Base-by-base conservation (phyloP, 1,140 invertebrate species). In the Drosophila tropicalis region DNA sequence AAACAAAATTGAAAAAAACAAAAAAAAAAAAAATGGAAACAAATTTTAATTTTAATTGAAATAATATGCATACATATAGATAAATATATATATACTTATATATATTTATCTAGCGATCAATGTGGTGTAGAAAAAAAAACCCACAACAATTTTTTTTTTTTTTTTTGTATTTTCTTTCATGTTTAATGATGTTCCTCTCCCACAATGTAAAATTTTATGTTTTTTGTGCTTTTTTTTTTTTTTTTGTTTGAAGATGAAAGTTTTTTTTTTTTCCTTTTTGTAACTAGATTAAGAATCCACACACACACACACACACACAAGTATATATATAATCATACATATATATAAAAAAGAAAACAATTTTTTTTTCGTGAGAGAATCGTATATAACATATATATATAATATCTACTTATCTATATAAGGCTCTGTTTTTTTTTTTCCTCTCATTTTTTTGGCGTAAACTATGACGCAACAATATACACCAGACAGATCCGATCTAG, bases 101-200 rank as follows among this genome's bases (percentile, higher is more conserved):
- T 57, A 40, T 40, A 12, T 0, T n/a, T 12, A 7, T 44, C 9
- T 47, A 47, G 15, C 5, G 15, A 47, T 47, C 44, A 47, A 17
- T 7, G 44, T 19, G 44, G 15, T 6, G 29, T 29, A 29, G 29
- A 6, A 29, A 5, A 47, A 47, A 4, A 47, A 1, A 47, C 44
- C 2, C 36, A 39, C 12, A 39, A 39, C 12, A 39, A 51, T 51
- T 22, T 22, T 51, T 22, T 51, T 51, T 19, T 17, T 6, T 81
- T 85, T 80, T 85, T 81, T 61, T 67, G 62, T 69, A n/a, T 64
- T 64, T 73, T 70, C 60, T 62, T 68, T 25, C 68, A 62, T 76
- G 22, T 76, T 51, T 70, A 74, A 79, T 86, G 83, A 79, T 86
- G 83, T 85, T 85, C 82, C 82, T 85, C 82, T 79, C 44, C 67